A percentile compares a stretch with the other conserved stretches of the same genome.
These are phyloP conservation scores for Morone chrysops DNA, from an alignment of 2,113 vertebrate genomes.

Conservation along the genomic window DNA sequence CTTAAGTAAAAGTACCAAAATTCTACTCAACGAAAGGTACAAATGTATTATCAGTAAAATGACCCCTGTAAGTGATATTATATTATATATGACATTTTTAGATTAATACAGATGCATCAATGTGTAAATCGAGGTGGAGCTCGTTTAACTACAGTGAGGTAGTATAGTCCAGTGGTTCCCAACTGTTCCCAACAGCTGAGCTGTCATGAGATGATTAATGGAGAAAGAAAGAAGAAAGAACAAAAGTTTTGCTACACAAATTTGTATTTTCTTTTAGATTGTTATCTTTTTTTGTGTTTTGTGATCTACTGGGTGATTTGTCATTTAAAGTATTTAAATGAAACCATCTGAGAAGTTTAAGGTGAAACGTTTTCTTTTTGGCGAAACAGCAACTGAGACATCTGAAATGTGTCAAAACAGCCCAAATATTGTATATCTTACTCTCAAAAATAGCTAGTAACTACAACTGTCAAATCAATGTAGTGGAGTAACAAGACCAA, in stretches of 20 bases:
- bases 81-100: background rate
- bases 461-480: background rate
- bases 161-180: background rate
- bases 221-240: background rate
- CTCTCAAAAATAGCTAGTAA: background rate
- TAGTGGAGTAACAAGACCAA: background rate
- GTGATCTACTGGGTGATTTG: background rate
- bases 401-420: background rate
- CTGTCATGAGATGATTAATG: background rate
- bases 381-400: background rate
- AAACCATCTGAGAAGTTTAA: background rate
- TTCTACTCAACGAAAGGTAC: background rate
- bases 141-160: background rate
- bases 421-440: too few relatives aligned
- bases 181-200: too few relatives aligned
- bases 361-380: too few relatives aligned
- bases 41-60: background rate
- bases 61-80: background rate
- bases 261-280: background rate
- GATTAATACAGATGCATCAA: background rate
- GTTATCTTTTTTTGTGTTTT: background rate
- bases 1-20: constrained; percentile 3
- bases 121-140: background rate
- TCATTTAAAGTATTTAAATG: background rate
- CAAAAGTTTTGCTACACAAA: background rate